Evolutionary conservation across 2,113 vertebrate genomes (phyloP), one percentile per base, ranked within the genome.

Genomic region (Fulmarus glacialis): DNA sequence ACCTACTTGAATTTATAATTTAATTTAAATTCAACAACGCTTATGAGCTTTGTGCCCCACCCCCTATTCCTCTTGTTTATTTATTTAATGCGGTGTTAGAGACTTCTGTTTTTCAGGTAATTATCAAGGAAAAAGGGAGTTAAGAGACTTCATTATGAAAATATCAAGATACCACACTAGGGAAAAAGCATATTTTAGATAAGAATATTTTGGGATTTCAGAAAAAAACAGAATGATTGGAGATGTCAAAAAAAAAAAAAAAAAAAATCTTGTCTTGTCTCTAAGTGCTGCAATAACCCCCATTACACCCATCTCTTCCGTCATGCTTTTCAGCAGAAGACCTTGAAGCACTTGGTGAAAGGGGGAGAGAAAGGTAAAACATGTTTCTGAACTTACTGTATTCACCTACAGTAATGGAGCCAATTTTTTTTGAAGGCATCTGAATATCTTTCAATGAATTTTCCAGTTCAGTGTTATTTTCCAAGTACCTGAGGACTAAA

Each of bases 391-490:
- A 98, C 99, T 99, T 98, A 99, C 99, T 97, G 81, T 98, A 98
- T 93, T 89, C 98, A 96, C 96, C 97, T 40, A 99, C 59, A 53
- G 8, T 90, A 89, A 99, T 60, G n/a, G 66, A 96, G 24, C 82
- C 97, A 59, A 98, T 43, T 86, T 90, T 89, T 97, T 99, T 99
- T 43, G 98, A 98, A 87, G 99, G 99, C 98, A 99, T 99, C 88
- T 99, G 98, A 93, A 99, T 96, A 78, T 99, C 97, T 71, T 98
- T 91, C 70, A 99, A 97, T 55, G 98, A 89, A 42, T 97, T 96
- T 92, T 98, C 87, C 96, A 99, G 94, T 34, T 98, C 98, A 60
- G 98, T 98, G 93, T 99, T 99, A 81, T 99, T 98, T 98, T 99
- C 99, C 89, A 99, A 96, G 89, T 98, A 86, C 48, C 97, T 93